A percentile compares a stretch with the other conserved stretches of the same genome.
These are phyloP conservation scores for Spondyliosoma cantharus DNA, from an alignment of 2,797 vertebrate species.

Conservation along the genomic window DNA sequence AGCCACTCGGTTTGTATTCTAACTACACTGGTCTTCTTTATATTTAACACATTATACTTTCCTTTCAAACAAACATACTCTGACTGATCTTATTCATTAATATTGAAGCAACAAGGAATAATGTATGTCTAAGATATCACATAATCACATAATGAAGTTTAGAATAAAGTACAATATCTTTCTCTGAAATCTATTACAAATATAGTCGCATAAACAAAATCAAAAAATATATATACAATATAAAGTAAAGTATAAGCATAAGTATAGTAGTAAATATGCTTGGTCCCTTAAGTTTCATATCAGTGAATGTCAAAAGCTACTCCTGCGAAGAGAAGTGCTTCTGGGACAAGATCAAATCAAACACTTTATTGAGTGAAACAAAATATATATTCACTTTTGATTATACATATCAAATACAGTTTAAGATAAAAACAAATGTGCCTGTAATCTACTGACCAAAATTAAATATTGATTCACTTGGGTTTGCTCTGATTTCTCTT, in stretches of 20 bases:
- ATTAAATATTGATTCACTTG: conserved; percentile 2
- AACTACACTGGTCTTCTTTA: background rate
- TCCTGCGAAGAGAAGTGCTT: background rate
- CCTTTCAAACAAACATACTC: background rate
- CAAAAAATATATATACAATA: background rate
- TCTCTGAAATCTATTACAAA: background rate
- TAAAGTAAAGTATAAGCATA: too few relatives aligned
- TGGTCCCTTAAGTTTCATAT: background rate
- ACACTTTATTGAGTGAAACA: conserved; percentile 50
- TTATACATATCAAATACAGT: background rate
- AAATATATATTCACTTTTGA: conserved; percentile 1
- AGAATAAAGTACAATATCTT: background rate
- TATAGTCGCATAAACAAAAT: background rate
- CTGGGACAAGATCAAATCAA: conserved; percentile 8
- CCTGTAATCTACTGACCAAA: conserved; percentile 1
- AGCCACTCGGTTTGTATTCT: background rate
- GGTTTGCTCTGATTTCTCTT: conserved; percentile 38
- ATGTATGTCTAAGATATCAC: background rate
- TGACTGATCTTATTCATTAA: background rate
- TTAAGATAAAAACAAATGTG: background rate
- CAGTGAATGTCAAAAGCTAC: background rate
- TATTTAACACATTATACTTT: background rate
- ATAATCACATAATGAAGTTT: background rate
- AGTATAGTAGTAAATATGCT: too few relatives aligned
- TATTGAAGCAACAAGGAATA: background rate